Evolutionary conservation across 2,888 invertebrate species (phyloP).

Genomic region (Chymomyza fuscimana): DNA sequence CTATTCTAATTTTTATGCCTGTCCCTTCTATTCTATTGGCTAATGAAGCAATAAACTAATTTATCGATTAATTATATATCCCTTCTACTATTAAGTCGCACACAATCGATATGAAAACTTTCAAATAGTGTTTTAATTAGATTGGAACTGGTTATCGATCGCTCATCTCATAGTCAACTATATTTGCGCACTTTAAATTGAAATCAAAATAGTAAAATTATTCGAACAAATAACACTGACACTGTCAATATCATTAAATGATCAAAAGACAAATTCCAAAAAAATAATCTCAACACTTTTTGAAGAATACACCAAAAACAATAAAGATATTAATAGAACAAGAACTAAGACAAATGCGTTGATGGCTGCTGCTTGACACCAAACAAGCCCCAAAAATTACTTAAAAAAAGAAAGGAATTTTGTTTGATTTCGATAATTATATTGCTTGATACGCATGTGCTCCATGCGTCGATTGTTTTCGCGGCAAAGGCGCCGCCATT

Average conservation of each 20-base stretch:
- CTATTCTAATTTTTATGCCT: too few relatives aligned
- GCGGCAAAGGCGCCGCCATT: background rate
- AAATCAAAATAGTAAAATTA: conserved; percentile 24
- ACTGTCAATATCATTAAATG: background rate
- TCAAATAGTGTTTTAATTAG: background rate
- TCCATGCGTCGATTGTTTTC: conserved; percentile 2
- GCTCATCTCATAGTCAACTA: background rate
- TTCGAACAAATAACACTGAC: background rate
- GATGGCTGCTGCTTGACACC: background rate
- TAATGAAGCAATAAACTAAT: too few relatives aligned
- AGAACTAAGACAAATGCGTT: background rate
- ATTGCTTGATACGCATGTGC: background rate
- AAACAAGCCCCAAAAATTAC: background rate
- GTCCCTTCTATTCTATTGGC: too few relatives aligned
- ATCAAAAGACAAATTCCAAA: background rate
- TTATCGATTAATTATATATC: too few relatives aligned
- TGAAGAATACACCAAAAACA: too few relatives aligned
- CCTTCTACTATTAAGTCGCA: too few relatives aligned
- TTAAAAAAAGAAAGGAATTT: background rate
- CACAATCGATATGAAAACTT: background rate
- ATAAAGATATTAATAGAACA: background rate
- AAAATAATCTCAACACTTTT: background rate
- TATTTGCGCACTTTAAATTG: conserved; percentile 10
- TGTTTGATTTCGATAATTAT: background rate
- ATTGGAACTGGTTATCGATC: background rate